Evolutionary conservation across 92 coral and sea anemone genomes (phyloP).

Genomic region (Pocillopora meandrina): DNA sequence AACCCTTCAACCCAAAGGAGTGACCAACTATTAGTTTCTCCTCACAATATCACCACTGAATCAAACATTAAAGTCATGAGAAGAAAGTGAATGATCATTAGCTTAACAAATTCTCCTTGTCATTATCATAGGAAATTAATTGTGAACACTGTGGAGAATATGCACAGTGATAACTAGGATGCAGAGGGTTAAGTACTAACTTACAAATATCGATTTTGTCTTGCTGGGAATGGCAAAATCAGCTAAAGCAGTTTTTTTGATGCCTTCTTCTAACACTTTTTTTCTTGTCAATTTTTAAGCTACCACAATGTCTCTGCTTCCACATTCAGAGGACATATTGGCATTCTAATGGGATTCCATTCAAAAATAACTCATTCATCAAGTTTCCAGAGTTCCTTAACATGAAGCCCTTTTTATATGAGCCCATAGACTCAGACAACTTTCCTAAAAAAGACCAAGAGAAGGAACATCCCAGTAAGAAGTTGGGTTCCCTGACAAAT

Average conservation of each 20-base stretch:
- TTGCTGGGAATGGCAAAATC: background rate
- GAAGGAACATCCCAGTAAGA: background rate
- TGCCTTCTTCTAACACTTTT: background rate
- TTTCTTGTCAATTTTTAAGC: slow-evolving; percentile 31
- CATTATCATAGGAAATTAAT: too few species aligned
- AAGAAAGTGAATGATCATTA: too few species aligned
- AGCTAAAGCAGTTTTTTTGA: background rate
- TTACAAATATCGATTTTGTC: background rate
- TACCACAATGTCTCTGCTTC: slow-evolving; percentile 92
- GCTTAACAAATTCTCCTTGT: too few species aligned
- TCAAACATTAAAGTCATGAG: too few species aligned
- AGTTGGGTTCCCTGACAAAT: background rate
- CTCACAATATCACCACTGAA: too few species aligned
- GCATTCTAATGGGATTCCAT: slow-evolving; percentile 90
- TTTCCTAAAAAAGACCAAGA: background rate
- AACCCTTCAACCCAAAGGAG: background rate
- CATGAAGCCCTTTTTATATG: slow-evolving; percentile 82
- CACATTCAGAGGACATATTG: slow-evolving; percentile 97
- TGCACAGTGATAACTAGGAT: too few species aligned
- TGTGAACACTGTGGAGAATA: too few species aligned
- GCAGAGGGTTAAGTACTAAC: too few species aligned
- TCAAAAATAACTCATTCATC: slow-evolving; percentile 79
- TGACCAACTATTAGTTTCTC: too few species aligned
- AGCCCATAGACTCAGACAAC: slow-evolving; percentile 32
- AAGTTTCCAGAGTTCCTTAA: slow-evolving; percentile 81